Base-by-base conservation (phyloP, 2,888 invertebrate genomes). In the Lysandra coridon region DNA sequence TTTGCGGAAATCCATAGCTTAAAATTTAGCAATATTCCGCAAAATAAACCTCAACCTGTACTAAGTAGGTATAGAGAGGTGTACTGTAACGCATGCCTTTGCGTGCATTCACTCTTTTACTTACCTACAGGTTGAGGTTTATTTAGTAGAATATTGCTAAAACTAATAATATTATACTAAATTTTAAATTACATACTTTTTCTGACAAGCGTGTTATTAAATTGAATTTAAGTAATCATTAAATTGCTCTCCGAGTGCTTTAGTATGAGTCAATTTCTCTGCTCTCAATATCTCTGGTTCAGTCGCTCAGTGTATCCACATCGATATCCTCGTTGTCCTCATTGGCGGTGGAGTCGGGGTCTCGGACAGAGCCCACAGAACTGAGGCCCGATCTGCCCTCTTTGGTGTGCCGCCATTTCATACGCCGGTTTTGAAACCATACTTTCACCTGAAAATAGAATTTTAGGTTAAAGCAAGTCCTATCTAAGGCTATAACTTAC, bases 341-440 rank as follows among this genome's bases (percentile, higher is more conserved):
- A 17, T 85, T 85, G 57, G 91, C 90, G n/a, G 88, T 88, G 37
- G 89, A 85, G 82, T 91, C 93, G 0, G 88, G 86, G 76, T 91
- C 90, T 17, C 88, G 83, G 10, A 88, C 86, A 23, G 88, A 85
- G n/a, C 80, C 81, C 77, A 87, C 82, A 23, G 87, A 83, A 14
- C 85, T 83, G 4, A 84, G 82, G 0, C 90, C 89, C 12, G 90
- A 90, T n/a, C 95, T 91, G 0, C 95, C 95, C 84, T 97, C 97
- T 83, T 96, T 96, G 53, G 96, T 96, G 85, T 98, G 98, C 0
- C 98, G 95, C 98, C 98, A 98, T 89, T 98, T 98, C 98, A 98
- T 98, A 80, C 98, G 96, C 0, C 98, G 95, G 87, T 98, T 98
- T 94, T 98, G 98, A 89, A 98, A 98, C 98, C 98, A 98, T 2